Evolutionary conservation across 2,888 invertebrate species (phyloP).

Genomic region (Dorcus parallelipipedus): DNA sequence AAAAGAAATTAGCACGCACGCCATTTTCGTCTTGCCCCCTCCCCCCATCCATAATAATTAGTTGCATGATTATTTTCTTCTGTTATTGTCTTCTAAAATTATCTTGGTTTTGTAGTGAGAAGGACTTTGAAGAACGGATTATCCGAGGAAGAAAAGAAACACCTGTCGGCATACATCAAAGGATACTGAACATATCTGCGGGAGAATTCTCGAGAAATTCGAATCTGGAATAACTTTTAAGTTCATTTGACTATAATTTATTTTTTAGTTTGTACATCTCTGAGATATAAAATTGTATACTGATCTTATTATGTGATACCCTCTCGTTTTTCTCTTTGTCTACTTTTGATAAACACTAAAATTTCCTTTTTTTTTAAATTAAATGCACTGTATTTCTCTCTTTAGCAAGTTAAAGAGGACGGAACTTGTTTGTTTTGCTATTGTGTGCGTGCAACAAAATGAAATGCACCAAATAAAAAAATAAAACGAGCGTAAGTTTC

Average conservation of each 20-base stretch:
- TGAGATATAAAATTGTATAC: constrained; percentile 34
- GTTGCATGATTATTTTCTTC: too few species aligned
- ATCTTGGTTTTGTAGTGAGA: constrained; percentile 60
- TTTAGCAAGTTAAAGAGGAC: too few species aligned
- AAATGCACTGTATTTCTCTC: too few species aligned
- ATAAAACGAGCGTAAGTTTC: neutral
- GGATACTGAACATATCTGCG: constrained; percentile 55
- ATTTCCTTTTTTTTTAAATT: too few species aligned
- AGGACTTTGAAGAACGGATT: constrained; percentile 78
- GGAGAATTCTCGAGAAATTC: neutral
- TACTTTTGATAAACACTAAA: constrained; percentile 4
- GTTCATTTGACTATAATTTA: constrained; percentile 23
- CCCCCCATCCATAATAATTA: too few species aligned
- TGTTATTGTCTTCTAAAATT: neutral
- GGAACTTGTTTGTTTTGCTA: too few species aligned
- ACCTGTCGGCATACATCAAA: constrained; percentile 71
- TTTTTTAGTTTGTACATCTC: constrained; percentile 25
- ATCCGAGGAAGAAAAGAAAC: constrained; percentile 76
- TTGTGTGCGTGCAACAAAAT: too few species aligned
- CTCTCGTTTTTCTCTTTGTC: constrained; percentile 11
- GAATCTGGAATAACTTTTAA: constrained; percentile 14
- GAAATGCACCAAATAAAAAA: too few species aligned
- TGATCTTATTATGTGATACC: constrained; percentile 46
- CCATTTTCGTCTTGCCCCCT: too few species aligned
- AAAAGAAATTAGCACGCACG: too few species aligned